Evolutionary conservation across 2,888 invertebrate genomes (phyloP), one percentile per base, ranked within the genome.

Genomic region (Epinotia nisella): DNA sequence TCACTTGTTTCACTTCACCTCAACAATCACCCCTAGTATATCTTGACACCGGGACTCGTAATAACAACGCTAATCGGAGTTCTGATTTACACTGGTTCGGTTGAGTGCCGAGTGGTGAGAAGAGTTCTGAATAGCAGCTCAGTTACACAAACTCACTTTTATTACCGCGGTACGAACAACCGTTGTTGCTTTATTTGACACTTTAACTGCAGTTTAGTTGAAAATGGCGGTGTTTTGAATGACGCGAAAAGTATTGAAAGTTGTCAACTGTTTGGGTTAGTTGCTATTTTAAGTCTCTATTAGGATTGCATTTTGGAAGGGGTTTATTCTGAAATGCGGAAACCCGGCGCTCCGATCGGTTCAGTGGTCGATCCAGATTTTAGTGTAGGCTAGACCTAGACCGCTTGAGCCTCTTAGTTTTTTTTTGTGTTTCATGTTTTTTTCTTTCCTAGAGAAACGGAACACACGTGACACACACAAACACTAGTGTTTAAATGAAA

Each of bases 141-240:
- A 17, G 53, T 21, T 45, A 51, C 62, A 15, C 51, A 15, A 67
- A 49, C 59, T 45, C 21, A 53, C 7, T 67, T 71, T 71, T 71
- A 61, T 55, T 66, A 53, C 41, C 41, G 41, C 17, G 19, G 15
- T 53, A 17, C 24, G 15, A 49, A 24, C 21, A 66, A 19, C 41
- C 61, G 60, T 39, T 29, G 41, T 59, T 4, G 41, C 24, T 53
- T 71, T 60, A 65, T 64, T 71, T 66, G 45, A 56, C 67, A 62
- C 56, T 56, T 68, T 62, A 49, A 66, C 29, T 71, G 60, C 66
- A 66, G 29, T 71, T 60, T 21, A 61, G 15, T 72, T 65, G 13
- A 60, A 41, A 69, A 59, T 64, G 51, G 64, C 35, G 13, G 17
- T 29, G 4, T 17, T 66, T 66, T 41, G 15, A 65, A 55, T 19